Conservation (phyloP, 2,113 vertebrate species). For the Sorex fumeus region DNA sequence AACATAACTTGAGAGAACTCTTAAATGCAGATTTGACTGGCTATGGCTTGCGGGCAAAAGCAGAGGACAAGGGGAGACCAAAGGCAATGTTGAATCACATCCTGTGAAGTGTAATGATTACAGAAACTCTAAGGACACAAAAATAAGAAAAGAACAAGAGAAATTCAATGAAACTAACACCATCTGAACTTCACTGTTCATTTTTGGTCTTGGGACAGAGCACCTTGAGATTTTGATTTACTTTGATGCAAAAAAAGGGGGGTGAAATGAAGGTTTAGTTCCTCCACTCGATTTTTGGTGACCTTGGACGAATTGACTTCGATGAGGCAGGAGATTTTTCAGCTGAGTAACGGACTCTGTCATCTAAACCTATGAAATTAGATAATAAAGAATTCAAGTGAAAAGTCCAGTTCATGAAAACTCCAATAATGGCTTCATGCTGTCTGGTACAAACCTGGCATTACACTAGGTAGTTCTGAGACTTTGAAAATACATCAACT, state of each 20-base stretch:
- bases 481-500: neutral
- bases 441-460: neutral
- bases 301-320: neutral
- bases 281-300: neutral
- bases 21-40: conserved; percentile 51
- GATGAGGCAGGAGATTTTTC: neutral
- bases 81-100: neutral
- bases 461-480: neutral
- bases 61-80: neutral
- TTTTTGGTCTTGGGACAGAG: too few species aligned
- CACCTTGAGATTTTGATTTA: neutral
- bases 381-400: neutral
- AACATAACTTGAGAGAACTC: conserved; percentile 65
- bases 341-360: neutral
- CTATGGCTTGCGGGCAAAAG: neutral
- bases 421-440: neutral
- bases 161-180: conserved; percentile 24
- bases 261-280: neutral
- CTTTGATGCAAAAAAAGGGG: too few species aligned
- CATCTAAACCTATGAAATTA: conserved; percentile 5
- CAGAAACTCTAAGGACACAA: neutral
- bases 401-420: conserved; percentile 15
- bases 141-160: neutral
- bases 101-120: neutral
- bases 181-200: neutral